Percentiles rank a stretch among this genome's conserved stretches.
Conservation (phyloP, 2,888 invertebrate species). For the Pilophorus perplexus region DNA sequence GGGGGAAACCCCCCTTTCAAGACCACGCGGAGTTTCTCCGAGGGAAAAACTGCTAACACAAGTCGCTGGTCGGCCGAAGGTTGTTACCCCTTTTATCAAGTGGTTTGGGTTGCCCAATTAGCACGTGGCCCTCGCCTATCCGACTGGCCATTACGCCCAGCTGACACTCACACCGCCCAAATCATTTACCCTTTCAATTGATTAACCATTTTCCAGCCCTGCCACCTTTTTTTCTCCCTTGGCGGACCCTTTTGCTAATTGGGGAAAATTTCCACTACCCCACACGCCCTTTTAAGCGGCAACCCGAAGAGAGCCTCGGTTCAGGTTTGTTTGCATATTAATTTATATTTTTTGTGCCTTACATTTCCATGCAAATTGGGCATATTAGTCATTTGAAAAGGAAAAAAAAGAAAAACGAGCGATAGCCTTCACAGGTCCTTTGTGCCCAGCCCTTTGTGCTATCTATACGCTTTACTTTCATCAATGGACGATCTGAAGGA, state of each 20-base stretch:
- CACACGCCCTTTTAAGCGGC: too few relatives aligned
- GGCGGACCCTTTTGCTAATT: background rate
- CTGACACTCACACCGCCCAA: slow-evolving; percentile 23
- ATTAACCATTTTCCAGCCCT: slow-evolving; percentile 11
- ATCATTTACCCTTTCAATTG: slow-evolving; percentile 20
- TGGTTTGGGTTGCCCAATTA: slow-evolving; percentile 19
- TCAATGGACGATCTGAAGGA: too few relatives aligned
- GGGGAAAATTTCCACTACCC: slow-evolving; percentile 4
- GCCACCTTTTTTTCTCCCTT: background rate
- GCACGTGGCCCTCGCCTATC: background rate
- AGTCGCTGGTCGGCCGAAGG: background rate
- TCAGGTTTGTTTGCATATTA: too few relatives aligned
- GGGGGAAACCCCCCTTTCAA: background rate
- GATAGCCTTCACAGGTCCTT: too few relatives aligned
- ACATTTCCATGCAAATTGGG: too few relatives aligned
- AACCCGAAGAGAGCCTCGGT: too few relatives aligned
- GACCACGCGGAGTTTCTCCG: background rate
- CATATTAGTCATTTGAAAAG: too few relatives aligned
- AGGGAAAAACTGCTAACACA: slow-evolving; percentile 19
- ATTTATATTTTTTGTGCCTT: too few relatives aligned
- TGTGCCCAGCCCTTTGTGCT: too few relatives aligned
- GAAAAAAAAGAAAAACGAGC: too few relatives aligned
- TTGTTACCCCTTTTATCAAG: slow-evolving; percentile 23
- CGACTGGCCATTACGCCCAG: slow-evolving; percentile 17
- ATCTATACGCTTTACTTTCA: too few relatives aligned